Conservation (phyloP, 2,797 vertebrate species). For the Galagoides demidoff region DNA sequence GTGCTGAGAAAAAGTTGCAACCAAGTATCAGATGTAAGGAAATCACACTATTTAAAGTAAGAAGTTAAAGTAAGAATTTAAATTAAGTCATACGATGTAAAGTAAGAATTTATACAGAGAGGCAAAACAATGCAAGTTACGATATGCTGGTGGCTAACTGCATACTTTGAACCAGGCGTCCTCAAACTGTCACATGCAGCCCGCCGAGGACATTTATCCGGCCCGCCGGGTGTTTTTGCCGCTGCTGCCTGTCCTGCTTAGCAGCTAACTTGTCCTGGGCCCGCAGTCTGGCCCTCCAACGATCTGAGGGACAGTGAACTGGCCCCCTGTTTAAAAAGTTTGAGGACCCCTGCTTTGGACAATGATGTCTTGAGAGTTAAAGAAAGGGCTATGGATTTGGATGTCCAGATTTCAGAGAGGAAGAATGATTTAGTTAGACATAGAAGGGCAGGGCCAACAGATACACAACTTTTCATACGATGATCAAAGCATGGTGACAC, state of each 20-base stretch:
- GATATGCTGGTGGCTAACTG: neutral
- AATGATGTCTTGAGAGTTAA: neutral
- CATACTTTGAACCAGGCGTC: neutral
- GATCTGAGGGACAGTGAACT: too few relatives aligned
- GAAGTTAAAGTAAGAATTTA: too few relatives aligned
- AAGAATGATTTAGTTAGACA: neutral
- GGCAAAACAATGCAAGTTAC: neutral
- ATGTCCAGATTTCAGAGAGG: neutral
- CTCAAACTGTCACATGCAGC: too few relatives aligned
- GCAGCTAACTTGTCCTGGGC: too few relatives aligned
- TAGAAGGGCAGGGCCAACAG: neutral
- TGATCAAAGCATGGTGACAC: constrained; percentile 13
- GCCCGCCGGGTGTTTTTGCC: too few relatives aligned
- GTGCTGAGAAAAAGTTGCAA: neutral
- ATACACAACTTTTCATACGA: neutral
- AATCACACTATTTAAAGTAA: neutral
- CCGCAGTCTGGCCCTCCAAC: too few relatives aligned
- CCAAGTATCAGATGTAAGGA: neutral
- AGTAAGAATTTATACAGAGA: neutral
- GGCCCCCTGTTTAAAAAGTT: too few relatives aligned
- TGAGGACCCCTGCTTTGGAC: neutral
- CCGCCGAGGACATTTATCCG: too few relatives aligned
- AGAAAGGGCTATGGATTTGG: neutral
- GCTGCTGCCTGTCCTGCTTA: too few relatives aligned
- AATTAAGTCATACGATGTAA: too few relatives aligned